Evolutionary conservation across 1,140 invertebrate species (phyloP).

Genomic region (Phortica variegata): DNA sequence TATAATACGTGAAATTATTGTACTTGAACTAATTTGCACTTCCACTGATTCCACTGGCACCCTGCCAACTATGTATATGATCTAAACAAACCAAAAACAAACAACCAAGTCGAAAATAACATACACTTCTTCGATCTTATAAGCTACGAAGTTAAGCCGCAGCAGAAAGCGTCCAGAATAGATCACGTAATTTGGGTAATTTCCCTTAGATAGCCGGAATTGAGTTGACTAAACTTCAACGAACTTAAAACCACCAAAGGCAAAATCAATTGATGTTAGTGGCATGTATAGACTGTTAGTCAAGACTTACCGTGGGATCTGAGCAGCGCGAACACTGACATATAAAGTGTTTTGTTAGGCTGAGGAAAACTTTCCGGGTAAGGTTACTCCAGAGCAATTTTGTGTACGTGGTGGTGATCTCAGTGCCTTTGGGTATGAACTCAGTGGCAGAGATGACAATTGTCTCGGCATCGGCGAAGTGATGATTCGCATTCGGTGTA

Average conservation of each 20-base stretch:
- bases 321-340: conserved; percentile 71
- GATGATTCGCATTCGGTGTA: conserved; percentile 71
- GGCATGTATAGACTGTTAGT: conserved; percentile 5
- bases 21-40: conserved; percentile 44
- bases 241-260: too few relatives aligned
- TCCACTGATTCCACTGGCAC: conserved; percentile 33
- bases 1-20: too few relatives aligned
- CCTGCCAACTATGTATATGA: conserved; percentile 18
- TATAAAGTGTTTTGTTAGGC: conserved; percentile 72
- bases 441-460: conserved; percentile 67
- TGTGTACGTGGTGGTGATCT: conserved; percentile 74
- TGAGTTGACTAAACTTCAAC: too few relatives aligned
- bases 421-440: conserved; percentile 65
- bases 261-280: too few relatives aligned
- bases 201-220: too few relatives aligned
- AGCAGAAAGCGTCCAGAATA: too few relatives aligned
- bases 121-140: too few relatives aligned
- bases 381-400: conserved; percentile 72
- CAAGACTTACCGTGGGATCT: conserved; percentile 66
- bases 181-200: too few relatives aligned
- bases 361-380: conserved; percentile 66
- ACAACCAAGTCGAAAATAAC: too few relatives aligned
- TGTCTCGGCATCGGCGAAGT: conserved; percentile 62
- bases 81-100: too few relatives aligned
- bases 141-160: too few relatives aligned